phyloP scores from a whole-genome alignment of 2,888 invertebrate species.

The Caenorhabditis japonica region DNA sequence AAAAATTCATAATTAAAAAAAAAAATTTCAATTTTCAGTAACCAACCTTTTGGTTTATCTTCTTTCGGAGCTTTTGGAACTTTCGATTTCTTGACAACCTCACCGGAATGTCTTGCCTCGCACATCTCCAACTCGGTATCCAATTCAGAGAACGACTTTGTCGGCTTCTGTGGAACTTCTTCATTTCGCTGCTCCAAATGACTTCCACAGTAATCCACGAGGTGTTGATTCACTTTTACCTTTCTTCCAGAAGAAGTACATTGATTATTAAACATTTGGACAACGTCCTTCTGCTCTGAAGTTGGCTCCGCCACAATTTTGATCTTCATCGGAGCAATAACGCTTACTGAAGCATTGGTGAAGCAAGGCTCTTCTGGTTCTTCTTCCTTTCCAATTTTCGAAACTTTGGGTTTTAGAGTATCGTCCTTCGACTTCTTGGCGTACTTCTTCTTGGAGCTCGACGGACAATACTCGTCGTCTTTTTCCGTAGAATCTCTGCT shows the following conservation, averaged over 20 bases:
- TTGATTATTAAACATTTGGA: slow-evolving; percentile 25
- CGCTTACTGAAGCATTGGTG: not conserved
- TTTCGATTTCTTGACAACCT: slow-evolving; percentile 21
- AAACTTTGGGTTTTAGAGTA: not conserved
- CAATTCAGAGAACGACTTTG: slow-evolving; percentile 15
- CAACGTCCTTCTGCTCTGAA: slow-evolving; percentile 19
- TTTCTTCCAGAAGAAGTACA: slow-evolving; percentile 40
- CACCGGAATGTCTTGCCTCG: slow-evolving; percentile 25
- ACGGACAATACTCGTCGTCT: slow-evolving; percentile 26
- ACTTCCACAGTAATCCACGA: slow-evolving; percentile 25
- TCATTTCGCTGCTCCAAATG: slow-evolving; percentile 7
- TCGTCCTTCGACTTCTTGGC: slow-evolving; percentile 9
- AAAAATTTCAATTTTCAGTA: no score
- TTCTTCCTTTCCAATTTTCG: not conserved
- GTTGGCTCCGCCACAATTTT: slow-evolving; percentile 16
- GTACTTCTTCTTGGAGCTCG: slow-evolving; percentile 15
- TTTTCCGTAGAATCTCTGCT: slow-evolving; percentile 8
- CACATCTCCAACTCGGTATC: slow-evolving; percentile 21
- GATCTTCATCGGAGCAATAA: slow-evolving; percentile 13
- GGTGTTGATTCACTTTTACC: slow-evolving; percentile 25
- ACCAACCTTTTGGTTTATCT: slow-evolving; percentile 11
- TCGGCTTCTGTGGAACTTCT: slow-evolving; percentile 6
- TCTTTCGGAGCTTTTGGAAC: slow-evolving; percentile 16
- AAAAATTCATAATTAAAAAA: no score
- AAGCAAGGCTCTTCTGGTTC: no score